Percentiles rank a stretch among this genome's conserved stretches.
Evolutionary conservation across 1,140 invertebrate genomes (phyloP).

Genomic region (Drosophila willistoni): DNA sequence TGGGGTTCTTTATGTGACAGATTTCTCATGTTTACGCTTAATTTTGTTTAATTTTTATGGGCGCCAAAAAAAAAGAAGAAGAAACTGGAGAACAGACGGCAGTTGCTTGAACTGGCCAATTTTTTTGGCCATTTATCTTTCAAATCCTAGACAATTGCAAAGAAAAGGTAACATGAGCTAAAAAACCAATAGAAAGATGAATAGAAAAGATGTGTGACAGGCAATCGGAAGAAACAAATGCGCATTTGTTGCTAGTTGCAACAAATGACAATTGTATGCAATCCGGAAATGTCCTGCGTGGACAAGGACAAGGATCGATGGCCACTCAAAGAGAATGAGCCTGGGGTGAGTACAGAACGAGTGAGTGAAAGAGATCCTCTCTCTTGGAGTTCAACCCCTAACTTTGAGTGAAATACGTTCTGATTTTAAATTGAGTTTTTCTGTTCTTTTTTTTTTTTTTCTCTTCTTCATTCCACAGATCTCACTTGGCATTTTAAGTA

Average conservation of each 20-base stretch:
- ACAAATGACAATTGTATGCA: constrained; percentile 69
- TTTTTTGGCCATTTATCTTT: constrained; percentile 56
- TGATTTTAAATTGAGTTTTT: not conserved
- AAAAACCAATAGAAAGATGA: constrained; percentile 71
- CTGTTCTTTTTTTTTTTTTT: not conserved
- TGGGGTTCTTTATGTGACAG: constrained; percentile 73
- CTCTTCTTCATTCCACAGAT: constrained; percentile 12
- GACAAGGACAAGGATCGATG: constrained; percentile 72
- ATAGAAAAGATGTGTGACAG: constrained; percentile 61
- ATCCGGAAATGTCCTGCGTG: constrained; percentile 78
- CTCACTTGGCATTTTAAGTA: constrained; percentile 35
- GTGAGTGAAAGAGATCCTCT: constrained; percentile 11
- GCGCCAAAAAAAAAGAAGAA: constrained; percentile 60
- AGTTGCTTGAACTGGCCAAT: constrained; percentile 35
- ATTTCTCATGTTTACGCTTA: constrained; percentile 80
- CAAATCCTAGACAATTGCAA: not conserved
- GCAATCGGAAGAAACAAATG: constrained; percentile 66
- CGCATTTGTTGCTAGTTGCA: constrained; percentile 61
- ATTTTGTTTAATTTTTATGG: constrained; percentile 80
- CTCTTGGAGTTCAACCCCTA: constrained; percentile 22
- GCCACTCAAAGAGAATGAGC: constrained; percentile 31
- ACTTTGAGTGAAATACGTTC: constrained; percentile 14
- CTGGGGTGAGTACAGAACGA: not conserved
- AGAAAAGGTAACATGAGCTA: constrained; percentile 76
- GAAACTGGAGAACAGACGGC: constrained; percentile 14